Conservation (phyloP, 1,140 invertebrate species). For the Drosophila navojoa region DNA sequence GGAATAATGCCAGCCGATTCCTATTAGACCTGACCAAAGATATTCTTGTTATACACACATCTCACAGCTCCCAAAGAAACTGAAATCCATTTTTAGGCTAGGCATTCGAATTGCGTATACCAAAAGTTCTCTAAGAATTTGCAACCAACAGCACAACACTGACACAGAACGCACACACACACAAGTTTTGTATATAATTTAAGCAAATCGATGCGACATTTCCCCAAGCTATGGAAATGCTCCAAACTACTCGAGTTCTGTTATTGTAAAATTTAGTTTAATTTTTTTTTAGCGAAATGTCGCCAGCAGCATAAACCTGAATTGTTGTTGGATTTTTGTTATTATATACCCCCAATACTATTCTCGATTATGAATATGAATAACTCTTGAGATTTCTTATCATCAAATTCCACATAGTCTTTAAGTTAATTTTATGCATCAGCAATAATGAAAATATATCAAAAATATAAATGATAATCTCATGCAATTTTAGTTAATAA, state of each 20-base stretch:
- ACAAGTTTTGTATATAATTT: slow-evolving; percentile 60
- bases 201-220: slow-evolving; percentile 56
- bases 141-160: slow-evolving; percentile 1
- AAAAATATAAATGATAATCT: slow-evolving; percentile 53
- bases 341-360: slow-evolving; percentile 15
- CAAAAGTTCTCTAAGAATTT: slow-evolving; percentile 69
- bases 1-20: slow-evolving; percentile 48
- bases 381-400: slow-evolving; percentile 67
- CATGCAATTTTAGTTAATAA: slow-evolving; percentile 75
- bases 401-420: slow-evolving; percentile 62
- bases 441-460: slow-evolving; percentile 31
- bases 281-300: slow-evolving; percentile 65
- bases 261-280: slow-evolving; percentile 63
- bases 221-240: slow-evolving; percentile 31
- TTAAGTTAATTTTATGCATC: slow-evolving; percentile 29
- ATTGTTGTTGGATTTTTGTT: slow-evolving; percentile 23
- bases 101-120: slow-evolving; percentile 51
- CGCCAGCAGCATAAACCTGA: slow-evolving; percentile 17
- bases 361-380: slow-evolving; percentile 54
- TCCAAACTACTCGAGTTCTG: slow-evolving; percentile 65
- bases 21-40: slow-evolving; percentile 62
- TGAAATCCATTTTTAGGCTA: slow-evolving; percentile 34
- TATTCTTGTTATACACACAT: slow-evolving; percentile 69
- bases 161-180: not conserved
- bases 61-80: slow-evolving; percentile 78